These are phyloP conservation scores for Xiphias gladius DNA, from an alignment of 2,113 vertebrate genomes.

Conservation along the genomic window DNA sequence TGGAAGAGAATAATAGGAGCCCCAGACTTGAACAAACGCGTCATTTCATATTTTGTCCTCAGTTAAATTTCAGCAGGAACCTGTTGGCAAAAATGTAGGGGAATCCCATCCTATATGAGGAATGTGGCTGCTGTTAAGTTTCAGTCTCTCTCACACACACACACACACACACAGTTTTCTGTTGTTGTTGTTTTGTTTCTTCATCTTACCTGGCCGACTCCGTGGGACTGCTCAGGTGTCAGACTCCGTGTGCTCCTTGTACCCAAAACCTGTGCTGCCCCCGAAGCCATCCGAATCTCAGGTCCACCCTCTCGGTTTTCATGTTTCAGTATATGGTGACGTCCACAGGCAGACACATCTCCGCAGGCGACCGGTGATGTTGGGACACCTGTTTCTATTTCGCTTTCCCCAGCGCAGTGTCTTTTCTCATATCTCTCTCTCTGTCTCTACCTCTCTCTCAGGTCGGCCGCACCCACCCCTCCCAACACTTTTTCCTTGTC, in stretches of 20 bases:
- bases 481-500: background rate
- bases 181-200: no score
- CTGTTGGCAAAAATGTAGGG: no score
- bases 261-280: background rate
- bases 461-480: slow-evolving; percentile 19
- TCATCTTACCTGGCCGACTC: slow-evolving; percentile 16
- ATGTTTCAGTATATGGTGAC: slow-evolving; percentile 8
- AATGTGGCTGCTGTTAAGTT: no score
- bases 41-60: no score
- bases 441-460: slow-evolving; percentile 11
- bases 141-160: no score
- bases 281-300: background rate
- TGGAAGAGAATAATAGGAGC: no score
- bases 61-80: no score
- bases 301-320: background rate
- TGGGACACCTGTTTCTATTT: slow-evolving; percentile 37
- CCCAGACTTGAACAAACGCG: background rate
- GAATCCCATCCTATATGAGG: no score
- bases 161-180: no score
- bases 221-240: background rate
- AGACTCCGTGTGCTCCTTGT: background rate
- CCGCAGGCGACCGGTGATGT: background rate
- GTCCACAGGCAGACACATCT: background rate
- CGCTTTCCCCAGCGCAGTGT: background rate
- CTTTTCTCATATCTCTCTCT: background rate